phyloP scores from a whole-genome alignment of 64 coral and sea anemone species.

The Orbicella faveolata region DNA sequence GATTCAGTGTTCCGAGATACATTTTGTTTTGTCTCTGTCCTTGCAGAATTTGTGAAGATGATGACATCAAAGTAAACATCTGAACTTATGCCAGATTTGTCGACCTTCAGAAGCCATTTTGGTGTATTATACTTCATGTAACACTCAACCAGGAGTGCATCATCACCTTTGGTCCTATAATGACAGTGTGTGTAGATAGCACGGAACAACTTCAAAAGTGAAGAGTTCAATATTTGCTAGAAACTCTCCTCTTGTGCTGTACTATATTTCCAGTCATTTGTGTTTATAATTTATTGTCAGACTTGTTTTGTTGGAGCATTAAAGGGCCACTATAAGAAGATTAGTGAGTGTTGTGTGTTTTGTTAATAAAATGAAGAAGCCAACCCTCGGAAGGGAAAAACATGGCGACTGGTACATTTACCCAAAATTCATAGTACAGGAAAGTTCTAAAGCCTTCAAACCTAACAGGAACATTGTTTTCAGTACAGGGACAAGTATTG shows the following conservation, averaged over 20 bases:
- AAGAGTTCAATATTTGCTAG: not conserved
- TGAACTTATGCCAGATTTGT: no score
- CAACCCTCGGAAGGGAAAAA: no score
- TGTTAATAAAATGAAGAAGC: not conserved
- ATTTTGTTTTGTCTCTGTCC: not conserved
- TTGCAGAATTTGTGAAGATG: conserved; percentile 98
- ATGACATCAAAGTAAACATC: conserved; percentile 89
- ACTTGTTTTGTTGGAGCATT: conserved; percentile 2
- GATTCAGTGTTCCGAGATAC: not conserved
- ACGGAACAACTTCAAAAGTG: not conserved
- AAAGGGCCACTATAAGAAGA: not conserved
- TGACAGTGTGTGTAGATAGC: not conserved
- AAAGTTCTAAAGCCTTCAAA: no score
- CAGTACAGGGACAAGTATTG: no score
- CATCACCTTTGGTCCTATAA: no score
- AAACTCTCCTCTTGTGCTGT: not conserved
- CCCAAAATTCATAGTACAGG: no score
- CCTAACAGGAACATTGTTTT: no score
- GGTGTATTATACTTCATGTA: no score
- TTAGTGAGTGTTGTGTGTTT: not conserved
- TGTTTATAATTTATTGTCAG: conserved; percentile 7
- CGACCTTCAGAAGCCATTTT: no score
- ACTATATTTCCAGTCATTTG: conserved; percentile 1
- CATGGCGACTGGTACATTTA: no score
- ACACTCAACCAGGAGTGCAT: no score